A percentile compares a stretch with the other conserved stretches of the same genome.
These are phyloP conservation scores for Dromococcyx pavoninus DNA, from an alignment of 2,797 vertebrate genomes.

Conservation along the genomic window DNA sequence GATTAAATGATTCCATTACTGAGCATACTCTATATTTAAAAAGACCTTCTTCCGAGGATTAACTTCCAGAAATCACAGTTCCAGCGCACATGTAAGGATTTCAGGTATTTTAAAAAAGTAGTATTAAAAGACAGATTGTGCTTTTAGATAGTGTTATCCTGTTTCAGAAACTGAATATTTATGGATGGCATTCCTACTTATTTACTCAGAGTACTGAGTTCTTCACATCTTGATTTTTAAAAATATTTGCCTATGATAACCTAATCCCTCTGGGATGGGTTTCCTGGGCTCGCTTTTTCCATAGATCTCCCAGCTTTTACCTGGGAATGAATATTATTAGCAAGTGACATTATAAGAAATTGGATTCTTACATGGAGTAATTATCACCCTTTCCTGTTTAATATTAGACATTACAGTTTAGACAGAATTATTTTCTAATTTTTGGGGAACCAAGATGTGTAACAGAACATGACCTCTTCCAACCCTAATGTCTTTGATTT, in stretches of 20 bases:
- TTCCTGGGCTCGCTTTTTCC: neutral
- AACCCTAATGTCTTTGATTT: neutral
- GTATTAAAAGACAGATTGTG: neutral
- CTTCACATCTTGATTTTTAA: neutral
- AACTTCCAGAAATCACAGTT: neutral
- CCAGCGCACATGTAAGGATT: neutral
- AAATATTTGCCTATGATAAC: neutral
- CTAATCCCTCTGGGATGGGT: neutral
- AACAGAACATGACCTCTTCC: neutral
- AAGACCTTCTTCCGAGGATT: neutral
- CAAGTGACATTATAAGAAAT: neutral
- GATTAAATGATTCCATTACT: neutral
- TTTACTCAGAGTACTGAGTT: neutral
- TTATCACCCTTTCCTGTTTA: neutral
- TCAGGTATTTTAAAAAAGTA: neutral
- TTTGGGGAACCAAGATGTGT: rapidly evolving
- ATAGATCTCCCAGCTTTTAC: neutral
- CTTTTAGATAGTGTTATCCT: neutral
- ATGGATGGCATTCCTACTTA: neutral
- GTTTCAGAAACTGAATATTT: neutral
- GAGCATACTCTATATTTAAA: neutral
- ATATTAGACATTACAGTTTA: neutral
- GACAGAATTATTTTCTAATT: neutral
- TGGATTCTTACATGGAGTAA: neutral
- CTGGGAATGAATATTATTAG: neutral